These are phyloP conservation scores for Morbakka virulenta DNA, from an alignment of 30 jellyfish, hydroid and myxozoan species.

Conservation along the genomic window DNA sequence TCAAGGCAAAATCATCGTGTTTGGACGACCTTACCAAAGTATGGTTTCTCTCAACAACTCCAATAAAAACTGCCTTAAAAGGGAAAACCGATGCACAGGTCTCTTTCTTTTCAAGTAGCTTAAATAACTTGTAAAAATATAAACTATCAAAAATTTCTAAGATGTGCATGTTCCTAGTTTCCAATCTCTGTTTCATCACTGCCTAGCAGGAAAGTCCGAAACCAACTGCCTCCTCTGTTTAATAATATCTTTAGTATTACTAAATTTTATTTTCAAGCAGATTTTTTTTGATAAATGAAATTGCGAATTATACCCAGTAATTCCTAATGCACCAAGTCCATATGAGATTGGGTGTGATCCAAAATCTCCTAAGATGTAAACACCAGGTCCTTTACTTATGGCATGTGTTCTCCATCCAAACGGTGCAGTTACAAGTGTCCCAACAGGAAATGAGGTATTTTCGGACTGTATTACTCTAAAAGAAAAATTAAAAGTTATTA, in stretches of 20 bases:
- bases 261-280: background rate
- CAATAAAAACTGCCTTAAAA: too few relatives aligned
- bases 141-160: too few relatives aligned
- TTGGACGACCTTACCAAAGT: too few relatives aligned
- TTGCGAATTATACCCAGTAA: constrained; percentile 96
- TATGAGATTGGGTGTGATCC: constrained; percentile 52
- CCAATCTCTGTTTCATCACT: background rate
- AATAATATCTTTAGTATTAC: too few relatives aligned
- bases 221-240: too few relatives aligned
- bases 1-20: too few relatives aligned
- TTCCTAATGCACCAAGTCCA: constrained; percentile 81
- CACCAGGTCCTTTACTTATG: constrained; percentile 59
- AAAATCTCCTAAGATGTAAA: constrained; percentile 10
- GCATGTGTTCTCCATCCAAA: constrained; percentile 94
- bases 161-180: background rate
- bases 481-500: too few relatives aligned
- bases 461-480: constrained; percentile 56
- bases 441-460: constrained; percentile 50
- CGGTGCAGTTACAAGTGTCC: constrained; percentile 68
- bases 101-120: too few relatives aligned
- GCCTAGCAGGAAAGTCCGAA: background rate
- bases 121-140: too few relatives aligned
- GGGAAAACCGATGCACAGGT: too few relatives aligned
- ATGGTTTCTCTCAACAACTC: too few relatives aligned
- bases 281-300: too few relatives aligned